phyloP scores from a whole-genome alignment of 2,797 vertebrate genomes.

The Gallinago stenura region DNA sequence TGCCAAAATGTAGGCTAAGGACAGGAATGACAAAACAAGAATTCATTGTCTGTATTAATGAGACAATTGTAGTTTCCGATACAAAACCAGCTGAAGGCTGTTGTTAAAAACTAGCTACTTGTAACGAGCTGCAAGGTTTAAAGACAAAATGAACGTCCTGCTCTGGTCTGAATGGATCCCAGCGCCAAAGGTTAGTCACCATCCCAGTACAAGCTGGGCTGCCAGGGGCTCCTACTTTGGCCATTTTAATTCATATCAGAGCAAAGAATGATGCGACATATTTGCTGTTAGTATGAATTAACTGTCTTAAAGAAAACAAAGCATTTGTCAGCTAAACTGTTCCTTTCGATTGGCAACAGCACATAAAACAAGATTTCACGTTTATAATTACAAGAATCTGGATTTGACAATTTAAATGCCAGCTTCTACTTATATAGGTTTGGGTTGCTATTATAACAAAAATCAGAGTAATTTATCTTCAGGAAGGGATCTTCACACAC shows the following conservation, averaged over 20 bases:
- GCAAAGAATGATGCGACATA: neutral
- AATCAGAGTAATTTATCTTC: constrained; percentile 31
- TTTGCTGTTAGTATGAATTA: constrained; percentile 2
- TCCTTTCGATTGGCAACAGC: neutral
- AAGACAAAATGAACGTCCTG: neutral
- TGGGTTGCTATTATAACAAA: neutral
- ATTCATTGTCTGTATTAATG: constrained; percentile 32
- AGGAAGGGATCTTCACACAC: neutral
- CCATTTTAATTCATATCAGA: neutral
- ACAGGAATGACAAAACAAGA: constrained; percentile 35
- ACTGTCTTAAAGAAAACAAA: neutral
- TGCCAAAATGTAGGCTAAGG: constrained; percentile 30
- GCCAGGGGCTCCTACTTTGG: neutral
- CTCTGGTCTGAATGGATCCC: neutral
- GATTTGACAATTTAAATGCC: neutral
- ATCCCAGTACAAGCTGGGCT: neutral
- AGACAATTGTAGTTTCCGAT: neutral
- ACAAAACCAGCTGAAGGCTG: constrained; percentile 19
- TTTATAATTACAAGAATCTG: neutral
- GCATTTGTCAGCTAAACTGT: neutral
- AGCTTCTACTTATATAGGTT: neutral
- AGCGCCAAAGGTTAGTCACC: neutral
- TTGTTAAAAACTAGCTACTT: constrained; percentile 9
- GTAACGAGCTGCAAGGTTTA: neutral
- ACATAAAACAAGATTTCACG: neutral